Conservation (phyloP, 2,888 invertebrate species). For the Drosophila subsilvestris region DNA sequence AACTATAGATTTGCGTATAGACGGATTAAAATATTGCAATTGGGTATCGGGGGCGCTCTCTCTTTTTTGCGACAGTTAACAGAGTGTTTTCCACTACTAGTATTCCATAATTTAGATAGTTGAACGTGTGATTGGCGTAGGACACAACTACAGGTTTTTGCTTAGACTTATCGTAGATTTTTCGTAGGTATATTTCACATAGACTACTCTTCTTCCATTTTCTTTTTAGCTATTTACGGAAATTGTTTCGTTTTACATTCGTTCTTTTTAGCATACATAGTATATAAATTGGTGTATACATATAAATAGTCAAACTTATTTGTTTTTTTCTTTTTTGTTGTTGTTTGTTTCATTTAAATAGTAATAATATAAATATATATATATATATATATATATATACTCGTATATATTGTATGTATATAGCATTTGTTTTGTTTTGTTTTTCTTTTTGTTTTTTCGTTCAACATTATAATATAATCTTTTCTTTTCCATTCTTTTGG, state of each 20-base stretch:
- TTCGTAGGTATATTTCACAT: constrained; percentile 60
- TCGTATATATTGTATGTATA: constrained; percentile 53
- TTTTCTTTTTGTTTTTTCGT: constrained; percentile 51
- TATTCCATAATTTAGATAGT: constrained; percentile 15
- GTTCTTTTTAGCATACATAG: constrained; percentile 52
- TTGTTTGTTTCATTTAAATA: constrained; percentile 43
- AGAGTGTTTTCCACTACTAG: constrained; percentile 36
- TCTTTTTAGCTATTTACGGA: constrained; percentile 56
- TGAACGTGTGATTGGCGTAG: constrained; percentile 58
- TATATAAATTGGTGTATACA: constrained; percentile 69
- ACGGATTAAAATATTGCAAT: constrained; percentile 73
- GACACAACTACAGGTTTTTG: constrained; percentile 70
- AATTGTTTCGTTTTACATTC: constrained; percentile 48
- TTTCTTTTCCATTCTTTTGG: constrained; percentile 34
- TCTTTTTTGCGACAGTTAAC: constrained; percentile 38
- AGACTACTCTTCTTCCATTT: constrained; percentile 47
- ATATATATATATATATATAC: constrained; percentile 50
- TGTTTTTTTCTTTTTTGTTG: constrained; percentile 25
- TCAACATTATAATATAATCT: constrained; percentile 68
- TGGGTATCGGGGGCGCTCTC: constrained; percentile 8
- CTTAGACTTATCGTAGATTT: constrained; percentile 50
- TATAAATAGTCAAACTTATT: constrained; percentile 75
- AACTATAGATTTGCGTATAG: constrained; percentile 38
- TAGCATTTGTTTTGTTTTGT: constrained; percentile 53
- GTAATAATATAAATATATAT: constrained; percentile 68